Conservation (phyloP, 2,797 vertebrate species). For the Pipistrellus pygmaeus region DNA sequence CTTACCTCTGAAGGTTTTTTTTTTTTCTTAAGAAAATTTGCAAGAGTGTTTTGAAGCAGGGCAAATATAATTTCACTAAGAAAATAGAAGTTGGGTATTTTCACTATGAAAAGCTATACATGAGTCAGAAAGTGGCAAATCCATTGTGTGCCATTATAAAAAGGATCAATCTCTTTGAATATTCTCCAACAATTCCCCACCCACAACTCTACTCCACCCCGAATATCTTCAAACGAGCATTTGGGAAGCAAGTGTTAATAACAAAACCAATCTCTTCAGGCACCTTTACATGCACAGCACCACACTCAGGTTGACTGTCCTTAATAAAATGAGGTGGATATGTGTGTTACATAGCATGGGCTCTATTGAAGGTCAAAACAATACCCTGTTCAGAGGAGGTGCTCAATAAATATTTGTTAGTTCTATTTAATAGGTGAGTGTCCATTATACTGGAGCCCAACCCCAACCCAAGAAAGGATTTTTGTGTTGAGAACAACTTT, state of each 20-base stretch:
- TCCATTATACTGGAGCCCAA: neutral
- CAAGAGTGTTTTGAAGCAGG: conserved; percentile 70
- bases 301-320: neutral
- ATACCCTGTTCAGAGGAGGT: neutral
- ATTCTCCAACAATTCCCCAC: conserved; percentile 44
- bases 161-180: conserved; percentile 39
- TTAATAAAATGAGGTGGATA: conserved; percentile 1
- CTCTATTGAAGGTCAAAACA: neutral
- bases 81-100: conserved; percentile 66
- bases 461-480: neutral
- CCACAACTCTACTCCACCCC: neutral
- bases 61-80: conserved; percentile 74
- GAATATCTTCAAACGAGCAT: conserved; percentile 18
- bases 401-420: neutral
- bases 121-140: conserved; percentile 64
- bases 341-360: neutral
- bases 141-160: conserved; percentile 41
- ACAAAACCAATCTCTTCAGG: neutral
- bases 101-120: conserved; percentile 15
- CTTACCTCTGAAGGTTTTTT: conserved; percentile 2
- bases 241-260: neutral
- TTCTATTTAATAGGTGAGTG: neutral
- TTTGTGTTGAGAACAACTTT: conserved; percentile 12
- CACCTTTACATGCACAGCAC: neutral
- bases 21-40: conserved; percentile 40